Base-by-base conservation (phyloP, 23 tunicate genomes). In the Halocynthia aurantium region DNA sequence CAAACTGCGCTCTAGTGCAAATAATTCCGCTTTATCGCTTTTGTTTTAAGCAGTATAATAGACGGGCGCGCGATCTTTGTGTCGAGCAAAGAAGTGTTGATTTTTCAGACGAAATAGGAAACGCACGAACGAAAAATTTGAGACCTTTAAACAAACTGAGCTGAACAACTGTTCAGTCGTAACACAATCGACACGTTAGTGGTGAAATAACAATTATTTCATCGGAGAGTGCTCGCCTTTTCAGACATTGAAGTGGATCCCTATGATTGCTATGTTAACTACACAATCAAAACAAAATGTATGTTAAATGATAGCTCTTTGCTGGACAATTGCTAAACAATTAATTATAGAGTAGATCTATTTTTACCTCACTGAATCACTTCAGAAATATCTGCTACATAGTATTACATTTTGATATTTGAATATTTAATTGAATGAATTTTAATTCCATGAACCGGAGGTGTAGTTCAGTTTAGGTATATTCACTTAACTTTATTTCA, bases 201-300 rank as follows among this genome's bases (percentile, higher is more conserved):
- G 70, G 49, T 65, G 70, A 53, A 74, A 74, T 74, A 74, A 74
- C 56, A 54, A 64, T 74, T 74, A 54, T 74, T 74, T 74, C 56
- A 74, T 49, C 56, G 56, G 19, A 50, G 11, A 49, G 55, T 6
- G 55, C 50, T 50, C 55, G 18, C 56, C 78, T 74, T 50, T 74
- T 74, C 60, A 74, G 12, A 1, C 60, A 74, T 54, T 74, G 62
- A 74, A 74, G 78, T 74, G 78, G 78, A 54, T 53, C 56, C 6
- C 44, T 31, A 31, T 31, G 1, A 31, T 31, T 31, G 44, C 44
- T 31, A 31, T 31, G 44, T 31, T 31, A 31, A 31, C 44, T 31
- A 31, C 44, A 31, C 44, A 31, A 31, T 31, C 44, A 31, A 31
- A 31, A 31, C 44, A 31, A 31, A 31, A 31, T 31, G 44, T 31